Evolutionary conservation across 2,888 invertebrate genomes (phyloP).

Genomic region (Tenthredo livida): DNA sequence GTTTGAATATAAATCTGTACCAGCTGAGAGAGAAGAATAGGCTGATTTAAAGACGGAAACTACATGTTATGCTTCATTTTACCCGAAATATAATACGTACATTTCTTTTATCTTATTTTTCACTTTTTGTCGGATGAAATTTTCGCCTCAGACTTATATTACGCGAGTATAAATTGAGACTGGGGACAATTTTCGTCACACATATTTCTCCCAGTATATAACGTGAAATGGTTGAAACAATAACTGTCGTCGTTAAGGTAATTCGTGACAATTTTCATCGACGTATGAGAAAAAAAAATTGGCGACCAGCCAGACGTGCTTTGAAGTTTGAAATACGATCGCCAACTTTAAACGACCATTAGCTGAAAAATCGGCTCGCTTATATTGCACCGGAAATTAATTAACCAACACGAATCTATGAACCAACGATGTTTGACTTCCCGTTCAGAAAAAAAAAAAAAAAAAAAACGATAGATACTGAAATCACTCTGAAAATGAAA

Average conservation of each 20-base stretch:
- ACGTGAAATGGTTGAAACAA: slow-evolving; percentile 6
- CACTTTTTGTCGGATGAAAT: background rate
- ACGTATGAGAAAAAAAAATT: slow-evolving; percentile 3
- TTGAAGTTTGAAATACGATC: slow-evolving; percentile 25
- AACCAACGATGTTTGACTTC: background rate
- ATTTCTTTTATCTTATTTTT: background rate
- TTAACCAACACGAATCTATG: background rate
- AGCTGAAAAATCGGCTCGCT: background rate
- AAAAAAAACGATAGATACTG: background rate
- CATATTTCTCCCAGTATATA: background rate
- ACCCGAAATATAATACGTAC: background rate
- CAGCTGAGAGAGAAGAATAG: background rate
- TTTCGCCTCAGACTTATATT: background rate
- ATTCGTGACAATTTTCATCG: slow-evolving; percentile 22
- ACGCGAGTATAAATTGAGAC: background rate
- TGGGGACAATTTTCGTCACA: background rate
- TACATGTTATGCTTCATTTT: background rate
- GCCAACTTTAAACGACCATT: slow-evolving; percentile 7
- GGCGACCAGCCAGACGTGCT: background rate
- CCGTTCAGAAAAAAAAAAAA: background rate
- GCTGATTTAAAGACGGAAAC: background rate
- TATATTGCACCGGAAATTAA: background rate
- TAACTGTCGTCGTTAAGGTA: slow-evolving; percentile 28
- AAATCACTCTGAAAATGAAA: background rate
- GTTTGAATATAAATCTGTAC: background rate